Evolutionary conservation across 2,888 invertebrate species (phyloP).

Genomic region (Hirtodrosophila alboralis): DNA sequence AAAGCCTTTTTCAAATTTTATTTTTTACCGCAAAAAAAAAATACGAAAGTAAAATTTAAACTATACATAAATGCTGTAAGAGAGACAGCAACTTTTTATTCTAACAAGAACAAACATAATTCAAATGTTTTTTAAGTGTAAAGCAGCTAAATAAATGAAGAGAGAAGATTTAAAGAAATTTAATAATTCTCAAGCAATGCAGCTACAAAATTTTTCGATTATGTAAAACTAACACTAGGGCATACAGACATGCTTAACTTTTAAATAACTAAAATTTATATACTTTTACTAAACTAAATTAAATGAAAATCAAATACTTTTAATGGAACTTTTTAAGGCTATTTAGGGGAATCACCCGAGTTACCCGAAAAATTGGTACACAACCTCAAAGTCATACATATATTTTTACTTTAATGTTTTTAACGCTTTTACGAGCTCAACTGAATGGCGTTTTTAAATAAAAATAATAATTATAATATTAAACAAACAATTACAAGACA

Average conservation of each 20-base stretch:
- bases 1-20: conserved; percentile 39
- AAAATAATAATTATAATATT: conserved; percentile 9
- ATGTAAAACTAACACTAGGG: conserved; percentile 17
- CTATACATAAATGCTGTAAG: conserved; percentile 20
- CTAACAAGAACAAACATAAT: conserved; percentile 3
- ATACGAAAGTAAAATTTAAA: not conserved
- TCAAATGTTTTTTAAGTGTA: conserved; percentile 14
- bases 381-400: conserved; percentile 44
- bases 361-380: conserved; percentile 60
- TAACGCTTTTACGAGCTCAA: conserved; percentile 74
- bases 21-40: conserved; percentile 29
- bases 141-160: conserved; percentile 15
- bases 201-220: conserved; percentile 23
- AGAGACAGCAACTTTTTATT: conserved; percentile 38
- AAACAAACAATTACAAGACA: conserved; percentile 24
- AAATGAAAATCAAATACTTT: conserved; percentile 54
- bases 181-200: conserved; percentile 19
- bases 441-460: conserved; percentile 63
- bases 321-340: conserved; percentile 64
- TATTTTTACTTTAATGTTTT: conserved; percentile 77
- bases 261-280: conserved; percentile 57
- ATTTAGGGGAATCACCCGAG: conserved; percentile 27
- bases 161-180: too few relatives aligned
- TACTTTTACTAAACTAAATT: conserved; percentile 56
- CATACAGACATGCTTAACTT: conserved; percentile 44